Conservation (phyloP, 2,888 invertebrate species). For the Artemia sinica region DNA sequence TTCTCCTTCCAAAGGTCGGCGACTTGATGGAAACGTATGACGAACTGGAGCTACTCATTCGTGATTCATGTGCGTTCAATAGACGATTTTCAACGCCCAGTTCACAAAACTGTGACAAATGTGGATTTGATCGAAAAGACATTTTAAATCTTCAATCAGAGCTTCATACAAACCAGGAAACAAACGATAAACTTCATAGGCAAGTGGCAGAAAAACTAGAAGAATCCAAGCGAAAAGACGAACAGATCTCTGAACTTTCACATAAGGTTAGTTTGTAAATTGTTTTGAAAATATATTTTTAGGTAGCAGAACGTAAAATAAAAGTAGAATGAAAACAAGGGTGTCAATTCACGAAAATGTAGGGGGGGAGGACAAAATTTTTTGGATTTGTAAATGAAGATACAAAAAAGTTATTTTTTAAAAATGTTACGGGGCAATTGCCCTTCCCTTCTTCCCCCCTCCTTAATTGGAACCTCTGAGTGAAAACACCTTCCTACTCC, state of each 20-base stretch:
- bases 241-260: slow-evolving; percentile 29
- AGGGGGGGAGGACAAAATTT: too few species aligned
- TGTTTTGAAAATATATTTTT: too few species aligned
- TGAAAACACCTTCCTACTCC: too few species aligned
- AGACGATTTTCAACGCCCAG: slow-evolving; percentile 39
- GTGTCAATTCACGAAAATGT: too few species aligned
- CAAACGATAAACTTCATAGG: slow-evolving; percentile 52
- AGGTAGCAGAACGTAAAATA: too few species aligned
- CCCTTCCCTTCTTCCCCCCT: too few species aligned
- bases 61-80: slow-evolving; percentile 35
- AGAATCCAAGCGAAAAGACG: slow-evolving; percentile 60
- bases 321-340: too few species aligned
- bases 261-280: not conserved
- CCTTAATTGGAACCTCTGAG: too few species aligned
- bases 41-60: slow-evolving; percentile 32
- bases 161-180: slow-evolving; percentile 33
- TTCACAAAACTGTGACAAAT: slow-evolving; percentile 20
- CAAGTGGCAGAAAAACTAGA: slow-evolving; percentile 57
- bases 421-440: too few species aligned
- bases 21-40: slow-evolving; percentile 30
- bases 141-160: slow-evolving; percentile 31
- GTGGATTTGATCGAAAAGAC: slow-evolving; percentile 22
- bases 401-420: too few species aligned
- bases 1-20: slow-evolving; percentile 35
- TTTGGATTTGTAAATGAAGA: too few species aligned